Evolutionary conservation across 1,140 invertebrate species (phyloP).

Genomic region (Trachymyrmex septentrionalis): DNA sequence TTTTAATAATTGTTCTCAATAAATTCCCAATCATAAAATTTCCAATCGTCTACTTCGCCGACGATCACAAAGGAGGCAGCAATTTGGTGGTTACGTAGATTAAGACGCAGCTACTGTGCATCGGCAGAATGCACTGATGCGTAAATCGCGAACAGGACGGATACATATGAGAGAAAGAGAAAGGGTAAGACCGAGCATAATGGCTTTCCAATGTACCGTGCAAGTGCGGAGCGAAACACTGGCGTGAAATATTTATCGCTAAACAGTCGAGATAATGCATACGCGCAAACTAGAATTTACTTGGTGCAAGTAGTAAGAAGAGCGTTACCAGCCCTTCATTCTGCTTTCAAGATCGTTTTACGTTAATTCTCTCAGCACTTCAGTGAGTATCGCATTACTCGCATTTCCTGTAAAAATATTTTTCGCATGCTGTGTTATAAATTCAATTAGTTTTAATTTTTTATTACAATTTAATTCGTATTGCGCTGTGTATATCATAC

Average conservation of each 20-base stretch:
- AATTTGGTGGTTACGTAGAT: slow-evolving; percentile 69
- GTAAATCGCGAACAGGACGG: slow-evolving; percentile 62
- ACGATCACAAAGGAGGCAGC: slow-evolving; percentile 13
- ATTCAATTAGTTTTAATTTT: neutral
- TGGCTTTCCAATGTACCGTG: slow-evolving; percentile 83
- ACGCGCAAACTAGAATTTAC: slow-evolving; percentile 76
- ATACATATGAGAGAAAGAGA: slow-evolving; percentile 49
- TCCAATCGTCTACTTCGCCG: neutral
- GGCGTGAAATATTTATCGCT: slow-evolving; percentile 75
- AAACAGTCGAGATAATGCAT: slow-evolving; percentile 73
- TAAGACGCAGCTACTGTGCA: slow-evolving; percentile 37
- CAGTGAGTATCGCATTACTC: slow-evolving; percentile 8
- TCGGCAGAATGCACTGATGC: slow-evolving; percentile 34
- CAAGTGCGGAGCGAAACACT: slow-evolving; percentile 57
- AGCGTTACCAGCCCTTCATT: slow-evolving; percentile 28
- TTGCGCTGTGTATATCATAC: neutral
- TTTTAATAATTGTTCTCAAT: neutral
- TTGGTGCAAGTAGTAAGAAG: slow-evolving; percentile 31
- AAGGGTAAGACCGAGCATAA: slow-evolving; percentile 76
- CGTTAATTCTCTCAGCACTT: slow-evolving; percentile 16
- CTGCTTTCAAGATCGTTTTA: slow-evolving; percentile 23
- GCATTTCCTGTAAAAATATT: neutral
- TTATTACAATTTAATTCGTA: neutral
- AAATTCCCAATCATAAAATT: slow-evolving; percentile 15
- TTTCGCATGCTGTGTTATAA: neutral